Evolutionary conservation across 1,140 invertebrate species (phyloP).

Genomic region (Drosophila pachea): DNA sequence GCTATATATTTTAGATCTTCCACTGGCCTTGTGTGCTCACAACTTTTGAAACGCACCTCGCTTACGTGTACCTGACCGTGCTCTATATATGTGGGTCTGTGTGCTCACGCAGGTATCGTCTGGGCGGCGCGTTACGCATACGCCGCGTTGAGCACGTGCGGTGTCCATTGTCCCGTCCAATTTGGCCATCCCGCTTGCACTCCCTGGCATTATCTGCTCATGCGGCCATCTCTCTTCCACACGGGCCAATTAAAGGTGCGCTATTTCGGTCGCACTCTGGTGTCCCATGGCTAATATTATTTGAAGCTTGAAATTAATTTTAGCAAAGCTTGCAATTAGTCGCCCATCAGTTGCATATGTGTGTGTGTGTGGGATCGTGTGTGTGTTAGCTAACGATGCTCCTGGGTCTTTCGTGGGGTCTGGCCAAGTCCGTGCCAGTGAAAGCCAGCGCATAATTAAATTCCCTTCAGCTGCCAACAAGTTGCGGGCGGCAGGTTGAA

Average conservation of each 20-base stretch:
- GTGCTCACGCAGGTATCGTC: constrained; percentile 8
- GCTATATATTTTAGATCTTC: too few species aligned
- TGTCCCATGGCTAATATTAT: constrained; percentile 64
- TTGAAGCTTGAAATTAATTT: constrained; percentile 72
- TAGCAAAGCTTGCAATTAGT: constrained; percentile 70
- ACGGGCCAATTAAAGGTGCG: neutral
- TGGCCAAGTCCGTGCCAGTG: constrained; percentile 16
- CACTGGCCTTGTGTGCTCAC: too few species aligned
- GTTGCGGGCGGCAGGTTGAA: neutral
- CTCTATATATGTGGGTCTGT: neutral
- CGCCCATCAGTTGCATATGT: constrained; percentile 47
- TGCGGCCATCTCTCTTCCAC: neutral
- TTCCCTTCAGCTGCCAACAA: constrained; percentile 30
- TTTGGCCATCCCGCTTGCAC: neutral
- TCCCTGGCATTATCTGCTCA: too few species aligned
- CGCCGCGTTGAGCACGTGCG: constrained; percentile 55
- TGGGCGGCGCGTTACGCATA: constrained; percentile 50
- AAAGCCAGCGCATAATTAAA: constrained; percentile 35
- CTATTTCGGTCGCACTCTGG: constrained; percentile 2
- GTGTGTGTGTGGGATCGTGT: constrained; percentile 12
- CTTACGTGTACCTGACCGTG: neutral
- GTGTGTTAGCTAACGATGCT: constrained; percentile 29
- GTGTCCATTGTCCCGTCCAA: constrained; percentile 8
- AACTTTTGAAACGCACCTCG: constrained; percentile 1
- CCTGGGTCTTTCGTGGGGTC: constrained; percentile 23